phyloP scores from a whole-genome alignment of 92 coral and sea anemone species.

The Isaurus tuberculatus region DNA sequence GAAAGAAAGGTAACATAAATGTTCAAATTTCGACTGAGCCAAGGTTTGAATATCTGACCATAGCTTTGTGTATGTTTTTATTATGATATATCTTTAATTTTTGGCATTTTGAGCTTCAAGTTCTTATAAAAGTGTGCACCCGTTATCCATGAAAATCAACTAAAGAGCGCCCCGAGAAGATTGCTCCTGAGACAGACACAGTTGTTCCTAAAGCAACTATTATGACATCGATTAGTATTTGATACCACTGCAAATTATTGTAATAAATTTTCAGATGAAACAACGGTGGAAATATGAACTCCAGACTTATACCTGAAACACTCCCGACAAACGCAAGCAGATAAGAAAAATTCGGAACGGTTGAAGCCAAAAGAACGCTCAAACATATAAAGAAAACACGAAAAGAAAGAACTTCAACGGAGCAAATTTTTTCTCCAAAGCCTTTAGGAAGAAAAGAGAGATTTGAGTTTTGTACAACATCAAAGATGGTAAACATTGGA shows the following conservation, averaged over 20 bases:
- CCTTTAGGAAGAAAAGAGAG: slow-evolving; percentile 57
- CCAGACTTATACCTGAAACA: slow-evolving; percentile 81
- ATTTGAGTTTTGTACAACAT: slow-evolving; percentile 74
- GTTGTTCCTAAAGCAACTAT: slow-evolving; percentile 67
- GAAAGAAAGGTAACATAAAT: too few relatives aligned
- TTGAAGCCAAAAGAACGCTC: slow-evolving; percentile 77
- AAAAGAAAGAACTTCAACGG: slow-evolving; percentile 63
- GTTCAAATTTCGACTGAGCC: too few relatives aligned
- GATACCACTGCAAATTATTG: slow-evolving; percentile 67
- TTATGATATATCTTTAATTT: too few relatives aligned
- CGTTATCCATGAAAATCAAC: slow-evolving; percentile 19
- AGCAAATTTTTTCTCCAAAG: slow-evolving; percentile 59
- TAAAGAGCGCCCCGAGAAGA: slow-evolving; percentile 81
- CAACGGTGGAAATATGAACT: slow-evolving; percentile 84
- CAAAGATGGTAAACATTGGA: slow-evolving; percentile 96
- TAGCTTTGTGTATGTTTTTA: too few relatives aligned
- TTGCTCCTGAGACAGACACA: slow-evolving; percentile 76
- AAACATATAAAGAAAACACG: slow-evolving; percentile 62
- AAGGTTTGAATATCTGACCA: too few relatives aligned
- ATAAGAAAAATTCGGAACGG: slow-evolving; percentile 77
- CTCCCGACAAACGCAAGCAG: slow-evolving; percentile 85
- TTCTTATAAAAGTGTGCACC: too few relatives aligned
- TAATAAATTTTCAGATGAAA: slow-evolving; percentile 79
- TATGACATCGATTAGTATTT: slow-evolving; percentile 59
- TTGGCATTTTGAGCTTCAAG: too few relatives aligned